Evolutionary conservation across 2,113 vertebrate species (phyloP).

Genomic region (Motacilla tschutschensis): DNA sequence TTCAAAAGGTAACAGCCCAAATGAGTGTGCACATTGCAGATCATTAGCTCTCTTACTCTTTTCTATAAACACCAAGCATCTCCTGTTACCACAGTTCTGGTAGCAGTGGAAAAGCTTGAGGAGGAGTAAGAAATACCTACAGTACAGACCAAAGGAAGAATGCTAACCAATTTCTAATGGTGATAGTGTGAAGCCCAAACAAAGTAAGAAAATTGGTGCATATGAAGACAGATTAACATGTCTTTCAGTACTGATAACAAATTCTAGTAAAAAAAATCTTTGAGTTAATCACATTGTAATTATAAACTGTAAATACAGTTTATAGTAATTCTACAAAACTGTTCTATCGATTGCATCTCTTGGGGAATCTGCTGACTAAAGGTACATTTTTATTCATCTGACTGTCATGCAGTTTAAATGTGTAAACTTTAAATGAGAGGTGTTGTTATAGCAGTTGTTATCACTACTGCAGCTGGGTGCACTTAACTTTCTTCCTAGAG

Average conservation of each 20-base stretch:
- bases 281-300: not conserved
- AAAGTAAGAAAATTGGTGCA: not conserved
- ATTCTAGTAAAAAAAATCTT: not conserved
- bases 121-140: not conserved
- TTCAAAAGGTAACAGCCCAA: not conserved
- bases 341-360: not conserved
- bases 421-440: not conserved
- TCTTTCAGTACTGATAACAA: not conserved
- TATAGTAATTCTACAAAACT: not conserved
- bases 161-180: not conserved
- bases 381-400: not conserved
- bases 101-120: not conserved
- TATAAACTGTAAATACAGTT: not conserved
- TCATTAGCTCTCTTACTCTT: not conserved
- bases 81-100: not conserved
- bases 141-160: not conserved
- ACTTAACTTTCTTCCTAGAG: not conserved
- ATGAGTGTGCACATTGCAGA: not conserved
- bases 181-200: not conserved
- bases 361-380: not conserved
- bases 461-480: not conserved
- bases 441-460: not conserved
- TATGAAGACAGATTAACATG: not conserved
- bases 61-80: not conserved
- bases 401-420: not conserved